A percentile compares a stretch with the other conserved stretches of the same genome.
These are phyloP conservation scores for Limnothrissa miodon DNA, from an alignment of 2,113 vertebrate genomes.

Conservation along the genomic window DNA sequence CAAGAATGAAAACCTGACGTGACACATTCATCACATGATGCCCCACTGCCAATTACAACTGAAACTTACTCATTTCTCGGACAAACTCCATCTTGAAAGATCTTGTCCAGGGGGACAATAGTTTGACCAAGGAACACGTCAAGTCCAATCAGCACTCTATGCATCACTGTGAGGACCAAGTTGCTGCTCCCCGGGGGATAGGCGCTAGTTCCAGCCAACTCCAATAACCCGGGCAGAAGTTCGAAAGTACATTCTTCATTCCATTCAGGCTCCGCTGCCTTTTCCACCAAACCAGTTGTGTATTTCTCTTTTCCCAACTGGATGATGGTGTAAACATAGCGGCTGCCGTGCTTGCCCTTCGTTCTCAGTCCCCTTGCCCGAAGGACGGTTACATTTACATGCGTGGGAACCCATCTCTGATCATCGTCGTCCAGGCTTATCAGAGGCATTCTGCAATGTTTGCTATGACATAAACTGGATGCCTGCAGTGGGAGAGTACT, in stretches of 20 bases:
- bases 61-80: conserved; percentile 84
- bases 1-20: not conserved
- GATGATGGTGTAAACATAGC: conserved; percentile 89
- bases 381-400: conserved; percentile 90
- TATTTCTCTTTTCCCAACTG: conserved; percentile 92
- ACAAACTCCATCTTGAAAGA: conserved; percentile 75
- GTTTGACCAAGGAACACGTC: conserved; percentile 92
- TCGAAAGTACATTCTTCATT: conserved; percentile 88
- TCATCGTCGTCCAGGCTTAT: conserved; percentile 68
- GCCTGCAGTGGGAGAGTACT: not conserved
- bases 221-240: conserved; percentile 83
- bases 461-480: conserved; percentile 64
- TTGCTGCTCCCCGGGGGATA: conserved; percentile 69
- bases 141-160: conserved; percentile 87
- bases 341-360: conserved; percentile 87
- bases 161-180: conserved; percentile 89
- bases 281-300: conserved; percentile 90
- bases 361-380: conserved; percentile 84
- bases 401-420: conserved; percentile 87
- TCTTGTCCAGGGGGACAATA: conserved; percentile 76
- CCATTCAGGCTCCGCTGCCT: conserved; percentile 83
- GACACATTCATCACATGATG: not conserved
- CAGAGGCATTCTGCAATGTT: conserved; percentile 55
- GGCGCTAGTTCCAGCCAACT: conserved; percentile 61
- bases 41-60: not conserved